Percentiles rank a stretch among this genome's conserved stretches.
phyloP scores from a whole-genome alignment of 1,140 invertebrate species.

The Diachasma alloeum region DNA sequence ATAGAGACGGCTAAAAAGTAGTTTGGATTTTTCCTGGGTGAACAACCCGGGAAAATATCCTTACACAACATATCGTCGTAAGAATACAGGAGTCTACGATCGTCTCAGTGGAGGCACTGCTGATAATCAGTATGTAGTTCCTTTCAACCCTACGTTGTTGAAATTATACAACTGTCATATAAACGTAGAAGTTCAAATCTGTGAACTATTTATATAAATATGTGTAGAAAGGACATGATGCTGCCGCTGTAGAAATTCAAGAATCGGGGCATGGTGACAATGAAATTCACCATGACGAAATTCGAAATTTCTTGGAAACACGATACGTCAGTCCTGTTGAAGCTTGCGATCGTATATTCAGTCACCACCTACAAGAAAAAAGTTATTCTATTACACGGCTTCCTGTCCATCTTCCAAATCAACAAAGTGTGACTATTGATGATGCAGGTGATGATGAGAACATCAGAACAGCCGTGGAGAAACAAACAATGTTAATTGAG shows the following conservation, averaged over 20 bases:
- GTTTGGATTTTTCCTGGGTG: too few species aligned
- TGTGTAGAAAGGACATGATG: conserved; percentile 12
- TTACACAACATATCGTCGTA: conserved; percentile 19
- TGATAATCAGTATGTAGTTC: conserved; percentile 9
- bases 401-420: too few species aligned
- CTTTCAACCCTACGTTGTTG: not conserved
- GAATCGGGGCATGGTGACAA: not conserved
- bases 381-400: too few species aligned
- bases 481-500: too few species aligned
- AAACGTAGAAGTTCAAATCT: too few species aligned
- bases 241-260: not conserved
- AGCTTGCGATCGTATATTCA: not conserved
- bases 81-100: not conserved
- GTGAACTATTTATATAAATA: too few species aligned
- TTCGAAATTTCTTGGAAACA: conserved; percentile 10
- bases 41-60: too few species aligned
- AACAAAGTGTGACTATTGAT: too few species aligned
- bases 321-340: conserved; percentile 3
- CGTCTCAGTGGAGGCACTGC: not conserved
- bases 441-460: too few species aligned
- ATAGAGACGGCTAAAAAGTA: too few species aligned
- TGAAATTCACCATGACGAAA: conserved; percentile 17
- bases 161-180: conserved; percentile 8
- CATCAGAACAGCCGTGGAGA: too few species aligned
- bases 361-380: not conserved